phyloP scores from a whole-genome alignment of 2,113 vertebrate species.

The Aythya baeri region DNA sequence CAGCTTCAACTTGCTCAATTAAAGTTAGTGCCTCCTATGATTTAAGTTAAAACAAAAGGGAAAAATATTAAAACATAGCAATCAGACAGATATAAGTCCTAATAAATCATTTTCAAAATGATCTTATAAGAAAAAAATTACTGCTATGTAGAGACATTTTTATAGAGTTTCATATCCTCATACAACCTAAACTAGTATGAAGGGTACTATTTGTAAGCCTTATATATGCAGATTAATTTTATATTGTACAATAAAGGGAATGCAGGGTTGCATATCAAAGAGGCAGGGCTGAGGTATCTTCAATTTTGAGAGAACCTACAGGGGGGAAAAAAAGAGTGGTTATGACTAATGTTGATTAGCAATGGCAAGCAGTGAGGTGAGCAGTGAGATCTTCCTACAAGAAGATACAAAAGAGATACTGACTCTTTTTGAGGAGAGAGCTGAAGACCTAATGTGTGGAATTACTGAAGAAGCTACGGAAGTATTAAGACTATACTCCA shows the following conservation, averaged over 20 bases:
- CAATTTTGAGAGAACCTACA: neutral
- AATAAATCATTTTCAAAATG: neutral
- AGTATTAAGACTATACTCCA: neutral
- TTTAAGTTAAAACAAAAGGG: slow-evolving; percentile 30
- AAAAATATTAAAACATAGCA: slow-evolving; percentile 10
- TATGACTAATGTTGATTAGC: neutral
- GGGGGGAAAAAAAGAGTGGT: neutral
- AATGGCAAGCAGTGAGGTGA: neutral
- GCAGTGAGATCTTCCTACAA: neutral
- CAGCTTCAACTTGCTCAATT: slow-evolving; percentile 84
- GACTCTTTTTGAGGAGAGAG: neutral
- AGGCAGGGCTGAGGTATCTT: neutral
- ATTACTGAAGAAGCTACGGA: neutral
- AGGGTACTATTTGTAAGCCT: neutral
- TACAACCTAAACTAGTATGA: neutral
- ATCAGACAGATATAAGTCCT: neutral
- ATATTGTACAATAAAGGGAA: neutral
- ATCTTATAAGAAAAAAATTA: neutral
- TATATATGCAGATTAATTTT: neutral
- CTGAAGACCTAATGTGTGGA: neutral
- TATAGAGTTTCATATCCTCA: neutral
- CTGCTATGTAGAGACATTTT: neutral
- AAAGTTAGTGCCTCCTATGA: slow-evolving; percentile 84
- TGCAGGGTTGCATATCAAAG: neutral
- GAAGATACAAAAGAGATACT: neutral